Percentiles rank a stretch among this genome's conserved stretches.
Conservation (phyloP, 2,797 vertebrate genomes). For the Amphiprion clarkii region DNA sequence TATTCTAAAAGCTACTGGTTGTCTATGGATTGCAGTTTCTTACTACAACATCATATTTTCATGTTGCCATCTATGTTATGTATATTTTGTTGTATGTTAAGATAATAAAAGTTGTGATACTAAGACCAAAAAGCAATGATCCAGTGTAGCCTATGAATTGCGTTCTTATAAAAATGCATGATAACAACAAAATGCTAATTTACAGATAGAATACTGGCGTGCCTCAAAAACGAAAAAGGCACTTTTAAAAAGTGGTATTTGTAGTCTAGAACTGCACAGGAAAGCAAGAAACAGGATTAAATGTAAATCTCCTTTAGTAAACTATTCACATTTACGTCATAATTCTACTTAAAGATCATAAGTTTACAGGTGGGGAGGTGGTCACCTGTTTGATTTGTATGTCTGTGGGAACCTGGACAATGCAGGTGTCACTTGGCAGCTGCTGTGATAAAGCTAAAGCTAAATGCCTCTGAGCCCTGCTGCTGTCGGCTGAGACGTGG, state of each 20-base stretch:
- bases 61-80: neutral
- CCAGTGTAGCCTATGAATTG: neutral
- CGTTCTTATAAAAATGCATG: constrained; percentile 20
- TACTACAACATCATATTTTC: constrained; percentile 19
- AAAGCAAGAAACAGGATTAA: constrained; percentile 4
- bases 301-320: constrained; percentile 8
- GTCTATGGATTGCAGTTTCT: constrained; percentile 13
- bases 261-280: constrained; percentile 12
- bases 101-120: neutral
- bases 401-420: constrained; percentile 57
- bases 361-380: constrained; percentile 30
- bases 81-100: neutral
- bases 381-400: constrained; percentile 57
- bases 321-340: constrained; percentile 23
- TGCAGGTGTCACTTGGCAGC: constrained; percentile 71
- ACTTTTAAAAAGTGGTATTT: constrained; percentile 51
- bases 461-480: constrained; percentile 34
- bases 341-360: constrained; percentile 36
- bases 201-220: constrained; percentile 32
- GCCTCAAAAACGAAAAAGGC: constrained; percentile 63
- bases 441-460: constrained; percentile 59
- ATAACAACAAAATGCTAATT: constrained; percentile 38
- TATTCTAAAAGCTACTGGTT: constrained; percentile 10
- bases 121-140: constrained; percentile 5
- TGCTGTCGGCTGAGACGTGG: constrained; percentile 55